These are phyloP conservation scores for Xerus rutilus DNA, from an alignment of 2,797 vertebrate genomes.

Conservation along the genomic window DNA sequence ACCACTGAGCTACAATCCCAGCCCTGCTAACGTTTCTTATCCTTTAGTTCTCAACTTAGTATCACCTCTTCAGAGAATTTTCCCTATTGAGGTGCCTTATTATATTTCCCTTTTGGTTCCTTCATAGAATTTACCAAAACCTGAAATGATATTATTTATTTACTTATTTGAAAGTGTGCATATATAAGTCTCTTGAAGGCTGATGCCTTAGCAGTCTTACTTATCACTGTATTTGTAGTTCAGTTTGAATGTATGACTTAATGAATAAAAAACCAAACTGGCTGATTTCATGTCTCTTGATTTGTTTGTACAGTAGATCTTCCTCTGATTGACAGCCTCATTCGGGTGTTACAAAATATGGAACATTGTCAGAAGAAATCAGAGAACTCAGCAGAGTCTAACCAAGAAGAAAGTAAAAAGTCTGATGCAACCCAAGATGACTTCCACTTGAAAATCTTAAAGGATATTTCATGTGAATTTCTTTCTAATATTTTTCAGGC, in stretches of 20 bases:
- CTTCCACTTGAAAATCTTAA: constrained; percentile 92
- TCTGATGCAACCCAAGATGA: constrained; percentile 85
- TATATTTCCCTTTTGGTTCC: constrained; percentile 14
- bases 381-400: constrained; percentile 75
- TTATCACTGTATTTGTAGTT: not conserved
- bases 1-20: no score
- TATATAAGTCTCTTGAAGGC: not conserved
- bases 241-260: not conserved
- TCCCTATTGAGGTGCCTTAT: not conserved
- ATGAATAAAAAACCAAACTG: not conserved
- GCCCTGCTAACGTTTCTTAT: not conserved
- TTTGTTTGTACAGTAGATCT: constrained; percentile 86
- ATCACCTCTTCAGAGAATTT: not conserved
- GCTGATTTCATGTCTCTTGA: constrained; percentile 47
- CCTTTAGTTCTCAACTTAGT: not conserved
- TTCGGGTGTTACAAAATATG: constrained; percentile 92
- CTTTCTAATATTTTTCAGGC: constrained; percentile 92
- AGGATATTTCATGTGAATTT: constrained; percentile 94
- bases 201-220: not conserved
- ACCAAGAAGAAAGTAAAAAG: constrained; percentile 79
- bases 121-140: not conserved
- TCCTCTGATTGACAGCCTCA: constrained; percentile 91
- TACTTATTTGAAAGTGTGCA: constrained; percentile 19
- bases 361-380: constrained; percentile 88
- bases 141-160: constrained; percentile 39